These are phyloP conservation scores for Acanthosepion pharaonis DNA, from an alignment of 2,888 invertebrate species.

Conservation along the genomic window DNA sequence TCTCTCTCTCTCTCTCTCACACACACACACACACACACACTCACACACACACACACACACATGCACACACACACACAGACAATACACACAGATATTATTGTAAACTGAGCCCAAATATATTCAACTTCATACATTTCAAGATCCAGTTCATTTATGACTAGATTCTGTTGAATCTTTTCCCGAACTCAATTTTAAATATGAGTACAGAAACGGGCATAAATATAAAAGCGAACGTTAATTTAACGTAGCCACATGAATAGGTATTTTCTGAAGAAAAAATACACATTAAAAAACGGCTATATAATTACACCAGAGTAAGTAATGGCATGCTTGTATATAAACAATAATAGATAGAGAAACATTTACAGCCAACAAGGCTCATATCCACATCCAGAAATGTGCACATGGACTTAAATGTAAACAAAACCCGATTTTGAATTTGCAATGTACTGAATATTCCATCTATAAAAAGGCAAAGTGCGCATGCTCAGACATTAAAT, in stretches of 20 bases:
- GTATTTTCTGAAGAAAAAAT: background rate
- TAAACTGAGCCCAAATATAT: background rate
- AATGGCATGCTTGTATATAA: background rate
- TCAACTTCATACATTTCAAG: background rate
- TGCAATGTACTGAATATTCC: background rate
- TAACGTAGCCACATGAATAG: background rate
- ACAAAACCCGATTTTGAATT: background rate
- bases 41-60: no score
- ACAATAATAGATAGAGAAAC: conserved; percentile 9
- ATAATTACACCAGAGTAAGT: background rate
- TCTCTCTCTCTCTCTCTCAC: no score
- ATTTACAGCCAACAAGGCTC: background rate
- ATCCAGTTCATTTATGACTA: no score
- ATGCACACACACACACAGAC: no score
- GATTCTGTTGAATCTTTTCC: background rate
- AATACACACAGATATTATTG: no score
- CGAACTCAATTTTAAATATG: background rate
- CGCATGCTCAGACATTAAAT: background rate
- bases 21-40: no score
- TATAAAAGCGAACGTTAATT: background rate
- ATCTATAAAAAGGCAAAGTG: background rate
- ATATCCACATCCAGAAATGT: background rate
- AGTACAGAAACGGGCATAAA: background rate
- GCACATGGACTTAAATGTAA: background rate
- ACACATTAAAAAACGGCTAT: background rate